phyloP scores from a whole-genome alignment of 35 echinoderm and acorn worm genomes.

The Lytechinus variegatus region DNA sequence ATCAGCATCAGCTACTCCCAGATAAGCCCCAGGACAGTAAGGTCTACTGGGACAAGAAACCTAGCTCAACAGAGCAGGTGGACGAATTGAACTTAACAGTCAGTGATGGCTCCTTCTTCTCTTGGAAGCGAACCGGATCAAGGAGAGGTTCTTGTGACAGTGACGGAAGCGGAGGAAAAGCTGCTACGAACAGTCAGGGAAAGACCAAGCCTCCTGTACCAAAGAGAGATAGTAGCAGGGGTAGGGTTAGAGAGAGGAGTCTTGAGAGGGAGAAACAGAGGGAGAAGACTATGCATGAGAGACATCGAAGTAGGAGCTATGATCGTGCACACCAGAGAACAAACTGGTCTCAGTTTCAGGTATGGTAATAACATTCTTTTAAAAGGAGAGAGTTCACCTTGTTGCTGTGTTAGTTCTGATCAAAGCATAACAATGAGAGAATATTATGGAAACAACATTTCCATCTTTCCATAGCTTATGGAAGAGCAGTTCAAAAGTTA shows the following conservation, averaged over 20 bases:
- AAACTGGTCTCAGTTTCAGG: conserved; percentile 44
- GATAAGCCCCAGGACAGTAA: conserved; percentile 55
- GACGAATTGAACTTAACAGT: neutral
- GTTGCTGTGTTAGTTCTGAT: too few relatives aligned
- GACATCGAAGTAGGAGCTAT: conserved; percentile 80
- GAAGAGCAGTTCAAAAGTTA: too few relatives aligned
- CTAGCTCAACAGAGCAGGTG: neutral
- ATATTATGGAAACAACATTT: too few relatives aligned
- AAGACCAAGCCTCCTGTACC: conserved; percentile 58
- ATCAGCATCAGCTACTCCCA: conserved; percentile 37
- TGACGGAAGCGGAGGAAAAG: conserved; percentile 39
- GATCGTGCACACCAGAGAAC: conserved; percentile 62
- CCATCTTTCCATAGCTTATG: too few relatives aligned
- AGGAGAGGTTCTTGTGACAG: conserved; percentile 32
- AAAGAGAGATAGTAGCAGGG: conserved; percentile 66
- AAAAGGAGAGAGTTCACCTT: too few relatives aligned
- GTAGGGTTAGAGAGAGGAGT: conserved; percentile 75
- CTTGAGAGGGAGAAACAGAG: conserved; percentile 79
- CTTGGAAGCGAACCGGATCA: conserved; percentile 50
- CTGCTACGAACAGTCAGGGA: conserved; percentile 18
- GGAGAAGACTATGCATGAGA: conserved; percentile 68
- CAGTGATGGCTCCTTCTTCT: neutral
- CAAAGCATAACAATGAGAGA: too few relatives aligned
- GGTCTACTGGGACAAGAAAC: conserved; percentile 63
- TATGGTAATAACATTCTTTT: neutral